These are phyloP conservation scores for Hypocryptadius cinnamomeus DNA, from an alignment of 2,113 vertebrate genomes.

Conservation along the genomic window DNA sequence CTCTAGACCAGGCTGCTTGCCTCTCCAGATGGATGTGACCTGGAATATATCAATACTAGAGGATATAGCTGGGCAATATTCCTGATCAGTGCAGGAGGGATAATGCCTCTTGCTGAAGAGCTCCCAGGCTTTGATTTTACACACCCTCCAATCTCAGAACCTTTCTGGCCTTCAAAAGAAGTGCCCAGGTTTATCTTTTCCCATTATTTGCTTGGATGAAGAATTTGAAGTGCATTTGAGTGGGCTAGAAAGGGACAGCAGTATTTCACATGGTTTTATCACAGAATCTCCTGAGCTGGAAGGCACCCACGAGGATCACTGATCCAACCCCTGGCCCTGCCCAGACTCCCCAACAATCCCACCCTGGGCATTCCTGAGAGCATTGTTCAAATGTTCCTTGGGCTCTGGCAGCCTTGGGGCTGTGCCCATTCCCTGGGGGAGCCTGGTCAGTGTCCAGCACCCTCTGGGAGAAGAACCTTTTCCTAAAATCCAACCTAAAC, in stretches of 20 bases:
- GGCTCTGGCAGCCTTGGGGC: not conserved
- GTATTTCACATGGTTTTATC: not conserved
- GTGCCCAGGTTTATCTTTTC: not conserved
- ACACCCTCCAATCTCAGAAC: not conserved
- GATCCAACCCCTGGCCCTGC: not conserved
- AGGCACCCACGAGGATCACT: fast-evolving
- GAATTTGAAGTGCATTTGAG: not conserved
- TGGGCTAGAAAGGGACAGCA: not conserved
- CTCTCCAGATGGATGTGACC: not conserved
- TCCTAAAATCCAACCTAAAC: fast-evolving
- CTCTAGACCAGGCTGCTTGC: not conserved
- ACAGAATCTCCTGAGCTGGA: not conserved
- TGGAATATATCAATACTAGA: not conserved
- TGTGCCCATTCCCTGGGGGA: not conserved
- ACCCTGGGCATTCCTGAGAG: fast-evolving
- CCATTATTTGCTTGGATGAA: not conserved
- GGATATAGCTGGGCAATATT: not conserved
- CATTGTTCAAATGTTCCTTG: fast-evolving
- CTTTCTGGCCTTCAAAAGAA: not conserved
- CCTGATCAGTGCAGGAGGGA: not conserved
- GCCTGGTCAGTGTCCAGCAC: not conserved
- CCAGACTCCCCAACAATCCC: not conserved
- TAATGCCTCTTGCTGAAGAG: not conserved
- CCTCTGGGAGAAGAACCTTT: not conserved
- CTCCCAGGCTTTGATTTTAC: not conserved